These are phyloP conservation scores for Coelopa pilipes DNA, from an alignment of 2,888 invertebrate species.

Conservation along the genomic window DNA sequence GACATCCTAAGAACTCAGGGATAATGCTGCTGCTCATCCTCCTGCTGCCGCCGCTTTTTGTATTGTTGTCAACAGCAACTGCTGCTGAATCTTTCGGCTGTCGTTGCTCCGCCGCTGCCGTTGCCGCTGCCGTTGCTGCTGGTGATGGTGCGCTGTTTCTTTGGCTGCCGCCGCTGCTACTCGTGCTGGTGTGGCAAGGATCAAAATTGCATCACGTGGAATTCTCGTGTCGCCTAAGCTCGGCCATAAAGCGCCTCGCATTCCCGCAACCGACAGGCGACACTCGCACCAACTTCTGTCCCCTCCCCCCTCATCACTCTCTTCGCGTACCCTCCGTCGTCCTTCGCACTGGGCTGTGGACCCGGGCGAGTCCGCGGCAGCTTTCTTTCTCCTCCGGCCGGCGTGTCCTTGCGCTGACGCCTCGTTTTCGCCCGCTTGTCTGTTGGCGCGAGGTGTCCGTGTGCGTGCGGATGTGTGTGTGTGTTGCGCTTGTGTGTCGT, in stretches of 20 bases:
- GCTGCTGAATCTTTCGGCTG: conserved; percentile 1
- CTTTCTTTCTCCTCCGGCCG: conserved; percentile 6
- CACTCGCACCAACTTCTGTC: conserved; percentile 48
- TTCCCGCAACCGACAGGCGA: conserved; percentile 46
- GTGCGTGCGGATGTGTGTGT: conserved; percentile 26
- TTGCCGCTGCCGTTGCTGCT: not conserved
- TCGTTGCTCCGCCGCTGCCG: not conserved
- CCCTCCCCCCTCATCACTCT: not conserved
- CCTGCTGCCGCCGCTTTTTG: not conserved
- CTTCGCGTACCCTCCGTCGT: not conserved
- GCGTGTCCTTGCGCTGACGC: conserved; percentile 10
- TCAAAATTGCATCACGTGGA: conserved; percentile 62
- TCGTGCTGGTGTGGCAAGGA: conserved; percentile 15
- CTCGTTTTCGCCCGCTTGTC: conserved; percentile 7
- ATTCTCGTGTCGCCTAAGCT: conserved; percentile 54
- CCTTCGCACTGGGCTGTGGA: not conserved
- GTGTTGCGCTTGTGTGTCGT: conserved; percentile 24
- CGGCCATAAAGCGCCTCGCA: conserved; percentile 55
- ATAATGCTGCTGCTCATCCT: not conserved
- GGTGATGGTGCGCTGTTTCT: not conserved
- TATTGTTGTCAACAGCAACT: conserved; percentile 13
- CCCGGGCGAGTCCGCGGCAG: not conserved
- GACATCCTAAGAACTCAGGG: conserved; percentile 17
- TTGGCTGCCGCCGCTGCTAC: not conserved
- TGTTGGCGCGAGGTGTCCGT: not conserved